phyloP scores from a whole-genome alignment of 2,797 vertebrate species.

The Poeciliopsis presidionis region DNA sequence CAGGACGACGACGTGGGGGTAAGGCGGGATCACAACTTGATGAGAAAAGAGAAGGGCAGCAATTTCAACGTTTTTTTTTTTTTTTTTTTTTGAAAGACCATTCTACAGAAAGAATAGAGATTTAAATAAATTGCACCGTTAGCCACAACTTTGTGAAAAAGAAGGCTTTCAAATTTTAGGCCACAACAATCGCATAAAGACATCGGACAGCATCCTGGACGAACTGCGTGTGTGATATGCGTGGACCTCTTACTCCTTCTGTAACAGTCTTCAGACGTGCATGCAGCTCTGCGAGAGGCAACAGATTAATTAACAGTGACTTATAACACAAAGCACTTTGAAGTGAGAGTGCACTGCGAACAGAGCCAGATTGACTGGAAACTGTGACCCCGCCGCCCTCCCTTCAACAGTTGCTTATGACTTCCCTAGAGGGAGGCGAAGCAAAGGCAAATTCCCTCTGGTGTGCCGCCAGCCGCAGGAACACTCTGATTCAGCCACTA shows the following conservation, averaged over 20 bases:
- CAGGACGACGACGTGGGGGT: too few species aligned
- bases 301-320: conserved; percentile 86
- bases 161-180: too few species aligned
- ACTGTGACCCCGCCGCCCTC: conserved; percentile 72
- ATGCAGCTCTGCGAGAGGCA: conserved; percentile 73
- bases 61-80: too few species aligned
- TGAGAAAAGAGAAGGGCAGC: too few species aligned
- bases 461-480: conserved; percentile 58
- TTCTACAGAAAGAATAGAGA: too few species aligned
- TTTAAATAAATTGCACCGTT: too few species aligned
- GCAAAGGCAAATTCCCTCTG: conserved; percentile 70
- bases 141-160: too few species aligned
- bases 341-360: conserved; percentile 67
- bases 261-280: conserved; percentile 55
- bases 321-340: conserved; percentile 83
- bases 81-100: too few species aligned
- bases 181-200: too few species aligned
- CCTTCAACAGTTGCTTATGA: conserved; percentile 71
- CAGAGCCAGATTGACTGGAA: conserved; percentile 79
- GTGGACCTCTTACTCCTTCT: conserved; percentile 29
- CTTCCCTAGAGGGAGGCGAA: conserved; percentile 56
- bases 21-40: too few species aligned
- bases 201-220: too few species aligned
- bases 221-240: conserved; percentile 14
- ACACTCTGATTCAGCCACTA: conserved; percentile 10